Evolutionary conservation across 1,140 invertebrate genomes (phyloP), one percentile per base, ranked within the genome.

Genomic region (Phenacoccus solenopsis): DNA sequence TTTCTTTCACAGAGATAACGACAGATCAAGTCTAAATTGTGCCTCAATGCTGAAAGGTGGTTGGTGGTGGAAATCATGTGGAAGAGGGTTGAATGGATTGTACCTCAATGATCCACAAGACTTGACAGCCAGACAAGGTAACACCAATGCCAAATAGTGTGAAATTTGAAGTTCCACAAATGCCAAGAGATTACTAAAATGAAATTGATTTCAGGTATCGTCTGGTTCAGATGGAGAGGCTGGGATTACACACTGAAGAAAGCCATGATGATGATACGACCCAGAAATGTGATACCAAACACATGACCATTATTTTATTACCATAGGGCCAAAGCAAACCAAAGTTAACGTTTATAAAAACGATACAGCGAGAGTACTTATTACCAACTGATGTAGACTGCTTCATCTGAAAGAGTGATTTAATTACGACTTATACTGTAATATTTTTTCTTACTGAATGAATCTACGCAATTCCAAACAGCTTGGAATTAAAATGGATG

Each of bases 21-120:
- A 94, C 78, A 82, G 91, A 74, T 93, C 91, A 27, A 93, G 90
- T 56, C 80, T 94, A 59, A 94, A 94, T 79, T 94, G 91, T 75
- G 92, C 91, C 13, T 93, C 90, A 0, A 94, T 93, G 90, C 81
- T 94, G 56, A 93, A 94, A 81, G 92, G 92, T 59, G 92, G 91
- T 3, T 94, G 92, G 92, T 94, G 92, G 92, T 94, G 91, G 91
- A 92, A 93, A 76, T 92, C 90, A 0, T 94, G 91, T 76, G 91
- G 91, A 25, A 81, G 91, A 76, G 91, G 90, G 21, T 82, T 94
- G 20, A 94, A 94, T 77, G 91, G 91, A 20, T 82, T 93, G 28
- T 94, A 94, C 76, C 80, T 93, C 28, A 91, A 92, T 74, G 90
- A 93, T 79, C 90, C 90, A 2, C 90, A 92, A 78, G 90, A 93